Evolutionary conservation across 1,140 invertebrate species (phyloP), one percentile per base, ranked within the genome.

Genomic region (Zaprionus taronus): DNA sequence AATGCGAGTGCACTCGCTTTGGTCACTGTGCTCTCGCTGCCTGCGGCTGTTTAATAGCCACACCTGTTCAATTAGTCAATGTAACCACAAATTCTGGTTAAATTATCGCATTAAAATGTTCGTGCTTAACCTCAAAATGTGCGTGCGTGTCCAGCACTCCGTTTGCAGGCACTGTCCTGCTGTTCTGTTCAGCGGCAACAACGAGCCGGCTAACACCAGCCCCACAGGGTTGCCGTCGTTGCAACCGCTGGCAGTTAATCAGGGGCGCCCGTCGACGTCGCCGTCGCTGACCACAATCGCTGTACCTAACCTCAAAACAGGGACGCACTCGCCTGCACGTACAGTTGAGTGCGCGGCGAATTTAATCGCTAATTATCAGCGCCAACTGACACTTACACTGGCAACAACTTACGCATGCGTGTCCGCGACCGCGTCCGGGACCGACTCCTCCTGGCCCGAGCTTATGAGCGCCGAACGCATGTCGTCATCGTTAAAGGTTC

Each of bases 61-160:
- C 90, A 91, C 91, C 91, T 92, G 91, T 92, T 92, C 91, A 92
- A 92, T 92, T 92, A 92, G 91, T 91, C 91, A 92, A 92, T 92
- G 87, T 90, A 82, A 92, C 91, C 91, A 80, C 91, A 92, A 92
- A 80, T 92, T 85, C 91, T 91, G 91, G 91, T 92, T 91, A 92
- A 92, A 92, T 92, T 92, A 92, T 92, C 84, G 91, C 91, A 92
- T 92, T 92, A 92, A 92, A 92, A 92, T 92, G 85, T 92, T 91
- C 91, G 91, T 92, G 85, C 86, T 78, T 90, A 89, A 89, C 91
- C 83, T 77, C 86, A 81, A 77, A 87, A 80, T 90, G 83, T 91
- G 81, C 86, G 85, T 90, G 85, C 85, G 71, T 87, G 81, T 83
- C 70, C 58, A 57, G 63, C 44, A 51, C 57, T 65, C 44, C n/a